Evolutionary conservation across 2,113 vertebrate genomes (phyloP).

Genomic region (Hipposideros armiger): DNA sequence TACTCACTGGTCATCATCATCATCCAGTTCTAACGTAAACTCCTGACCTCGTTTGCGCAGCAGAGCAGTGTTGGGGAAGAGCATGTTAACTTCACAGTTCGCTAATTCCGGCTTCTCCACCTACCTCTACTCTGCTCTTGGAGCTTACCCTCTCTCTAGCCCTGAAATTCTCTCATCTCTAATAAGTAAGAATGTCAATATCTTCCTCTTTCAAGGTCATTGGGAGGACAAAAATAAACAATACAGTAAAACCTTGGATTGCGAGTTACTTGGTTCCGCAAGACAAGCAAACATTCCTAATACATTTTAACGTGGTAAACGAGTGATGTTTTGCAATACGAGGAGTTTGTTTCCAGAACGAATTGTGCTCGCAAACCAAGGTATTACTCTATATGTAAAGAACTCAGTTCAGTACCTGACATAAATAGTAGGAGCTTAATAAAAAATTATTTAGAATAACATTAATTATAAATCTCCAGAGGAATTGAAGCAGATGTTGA

Average conservation of each 20-base stretch:
- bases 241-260: not conserved
- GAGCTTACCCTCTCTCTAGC: not conserved
- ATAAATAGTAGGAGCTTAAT: constrained; percentile 30
- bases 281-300: no score
- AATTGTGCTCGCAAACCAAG: no score
- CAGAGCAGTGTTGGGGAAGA: not conserved
- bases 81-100: not conserved
- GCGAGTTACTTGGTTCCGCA: no score
- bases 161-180: not conserved
- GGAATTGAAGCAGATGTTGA: not conserved
- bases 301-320: no score
- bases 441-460: constrained; percentile 58
- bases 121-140: not conserved
- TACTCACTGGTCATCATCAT: constrained; percentile 48
- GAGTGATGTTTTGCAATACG: no score
- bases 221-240: not conserved
- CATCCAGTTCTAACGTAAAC: constrained; percentile 56
- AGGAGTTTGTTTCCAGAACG: no score
- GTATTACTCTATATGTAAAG: not conserved
- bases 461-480: constrained; percentile 48
- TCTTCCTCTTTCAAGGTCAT: not conserved
- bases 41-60: not conserved
- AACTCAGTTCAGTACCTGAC: not conserved
- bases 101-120: not conserved
- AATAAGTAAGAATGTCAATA: not conserved